These are phyloP conservation scores for Ammodytes dubius DNA, from an alignment of 2,113 vertebrate species.

Conservation along the genomic window DNA sequence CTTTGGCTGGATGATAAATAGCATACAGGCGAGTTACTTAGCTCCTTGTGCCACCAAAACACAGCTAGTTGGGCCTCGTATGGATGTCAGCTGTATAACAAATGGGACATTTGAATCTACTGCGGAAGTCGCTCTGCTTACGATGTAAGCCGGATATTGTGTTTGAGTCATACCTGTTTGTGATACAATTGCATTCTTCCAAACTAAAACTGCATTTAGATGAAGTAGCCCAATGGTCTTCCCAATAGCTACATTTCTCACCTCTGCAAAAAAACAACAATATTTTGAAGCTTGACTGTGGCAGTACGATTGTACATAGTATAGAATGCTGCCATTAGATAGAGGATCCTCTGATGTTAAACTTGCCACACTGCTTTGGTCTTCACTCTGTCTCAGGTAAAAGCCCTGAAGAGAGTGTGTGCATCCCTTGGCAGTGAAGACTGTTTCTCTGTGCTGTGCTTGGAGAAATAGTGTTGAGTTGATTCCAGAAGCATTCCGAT, in stretches of 20 bases:
- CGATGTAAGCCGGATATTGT: not conserved
- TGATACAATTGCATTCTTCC: not conserved
- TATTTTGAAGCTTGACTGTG: not conserved
- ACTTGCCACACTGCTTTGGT: not conserved
- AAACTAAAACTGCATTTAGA: not conserved
- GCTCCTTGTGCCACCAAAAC: constrained; percentile 37
- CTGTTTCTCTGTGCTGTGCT: not conserved
- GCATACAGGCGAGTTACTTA: constrained; percentile 21
- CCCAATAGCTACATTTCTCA: not conserved
- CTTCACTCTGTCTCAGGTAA: not conserved
- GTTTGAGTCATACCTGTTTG: not conserved
- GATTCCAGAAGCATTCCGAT: constrained; percentile 2
- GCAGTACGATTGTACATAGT: too few species aligned
- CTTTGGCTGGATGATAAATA: constrained; percentile 58
- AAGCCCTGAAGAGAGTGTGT: not conserved
- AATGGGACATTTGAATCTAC: not conserved
- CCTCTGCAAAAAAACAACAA: not conserved
- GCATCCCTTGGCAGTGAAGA: constrained; percentile 18
- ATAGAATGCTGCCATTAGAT: not conserved
- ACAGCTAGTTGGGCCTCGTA: not conserved
- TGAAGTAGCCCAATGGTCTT: not conserved
- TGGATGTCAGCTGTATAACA: not conserved
- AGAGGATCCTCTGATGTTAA: not conserved
- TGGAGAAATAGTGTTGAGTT: not conserved
- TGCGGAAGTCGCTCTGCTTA: not conserved